phyloP scores from a whole-genome alignment of 2,888 invertebrate genomes.

The Athrips mouffetella region DNA sequence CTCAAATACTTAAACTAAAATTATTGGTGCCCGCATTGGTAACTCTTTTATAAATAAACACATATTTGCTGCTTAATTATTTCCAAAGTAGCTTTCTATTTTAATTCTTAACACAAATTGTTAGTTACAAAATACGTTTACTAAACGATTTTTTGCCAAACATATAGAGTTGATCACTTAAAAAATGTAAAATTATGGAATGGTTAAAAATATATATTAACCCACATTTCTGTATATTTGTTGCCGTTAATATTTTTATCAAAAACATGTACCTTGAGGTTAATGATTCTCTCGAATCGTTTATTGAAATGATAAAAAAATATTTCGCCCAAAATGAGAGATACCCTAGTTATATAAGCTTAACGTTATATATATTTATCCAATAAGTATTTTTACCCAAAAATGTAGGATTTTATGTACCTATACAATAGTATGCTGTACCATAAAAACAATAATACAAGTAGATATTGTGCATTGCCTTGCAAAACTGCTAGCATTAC shows the following conservation, averaged over 20 bases:
- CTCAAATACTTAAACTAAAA: too few species aligned
- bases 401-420: conserved; percentile 25
- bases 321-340: conserved; percentile 31
- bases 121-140: conserved; percentile 16
- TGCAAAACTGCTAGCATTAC: not conserved
- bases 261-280: too few species aligned
- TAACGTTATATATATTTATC: conserved; percentile 28
- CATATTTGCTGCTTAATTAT: too few species aligned
- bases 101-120: too few species aligned
- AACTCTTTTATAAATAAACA: too few species aligned
- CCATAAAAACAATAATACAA: conserved; percentile 48
- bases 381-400: conserved; percentile 26
- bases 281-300: not conserved
- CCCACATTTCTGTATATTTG: too few species aligned
- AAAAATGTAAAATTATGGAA: not conserved
- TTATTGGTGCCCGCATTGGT: too few species aligned
- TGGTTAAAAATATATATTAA: not conserved
- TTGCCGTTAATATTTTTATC: too few species aligned
- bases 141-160: conserved; percentile 13
- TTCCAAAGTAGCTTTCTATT: too few species aligned
- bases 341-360: conserved; percentile 27
- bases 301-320: conserved; percentile 2
- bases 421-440: conserved; percentile 41
- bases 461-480: conserved; percentile 28
- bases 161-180: not conserved